A percentile compares a stretch with the other conserved stretches of the same genome.
These are phyloP conservation scores for Rhadina sibilatrix DNA, from an alignment of 2,113 vertebrate genomes.

Conservation along the genomic window DNA sequence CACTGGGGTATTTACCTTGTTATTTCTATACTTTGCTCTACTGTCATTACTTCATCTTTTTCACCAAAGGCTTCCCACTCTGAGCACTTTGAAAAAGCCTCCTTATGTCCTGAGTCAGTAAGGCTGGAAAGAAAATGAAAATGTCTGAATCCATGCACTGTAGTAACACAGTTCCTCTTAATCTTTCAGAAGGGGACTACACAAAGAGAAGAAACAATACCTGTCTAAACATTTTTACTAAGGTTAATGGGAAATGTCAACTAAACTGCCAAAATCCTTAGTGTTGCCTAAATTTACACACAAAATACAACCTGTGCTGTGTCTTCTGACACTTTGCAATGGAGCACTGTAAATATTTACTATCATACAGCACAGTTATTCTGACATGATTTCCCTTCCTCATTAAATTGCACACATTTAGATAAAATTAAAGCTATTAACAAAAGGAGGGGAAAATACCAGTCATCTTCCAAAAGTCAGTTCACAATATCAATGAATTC, in stretches of 20 bases:
- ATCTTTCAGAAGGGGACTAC: background rate
- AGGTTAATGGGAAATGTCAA: background rate
- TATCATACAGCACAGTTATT: background rate
- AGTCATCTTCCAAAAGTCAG: background rate
- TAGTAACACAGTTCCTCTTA: background rate
- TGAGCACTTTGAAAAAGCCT: background rate
- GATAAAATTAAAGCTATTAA: background rate
- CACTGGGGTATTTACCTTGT: background rate
- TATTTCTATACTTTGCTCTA: background rate
- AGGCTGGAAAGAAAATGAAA: slow-evolving; percentile 21
- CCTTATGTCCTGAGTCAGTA: background rate
- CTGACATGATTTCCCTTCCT: background rate
- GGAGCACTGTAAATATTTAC: background rate
- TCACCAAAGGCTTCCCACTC: slow-evolving; percentile 8
- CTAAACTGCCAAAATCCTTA: background rate
- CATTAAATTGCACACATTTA: background rate
- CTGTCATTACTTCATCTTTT: background rate
- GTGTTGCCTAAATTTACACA: background rate
- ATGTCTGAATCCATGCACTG: background rate
- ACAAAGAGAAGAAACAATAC: background rate
- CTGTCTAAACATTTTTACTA: background rate
- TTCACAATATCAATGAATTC: background rate
- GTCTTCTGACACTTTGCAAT: background rate
- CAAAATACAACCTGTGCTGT: background rate
- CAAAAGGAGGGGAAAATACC: background rate